Evolutionary conservation across 2,888 invertebrate species (phyloP), one percentile per base, ranked within the genome.

Genomic region (Oeneis ivallda): DNA sequence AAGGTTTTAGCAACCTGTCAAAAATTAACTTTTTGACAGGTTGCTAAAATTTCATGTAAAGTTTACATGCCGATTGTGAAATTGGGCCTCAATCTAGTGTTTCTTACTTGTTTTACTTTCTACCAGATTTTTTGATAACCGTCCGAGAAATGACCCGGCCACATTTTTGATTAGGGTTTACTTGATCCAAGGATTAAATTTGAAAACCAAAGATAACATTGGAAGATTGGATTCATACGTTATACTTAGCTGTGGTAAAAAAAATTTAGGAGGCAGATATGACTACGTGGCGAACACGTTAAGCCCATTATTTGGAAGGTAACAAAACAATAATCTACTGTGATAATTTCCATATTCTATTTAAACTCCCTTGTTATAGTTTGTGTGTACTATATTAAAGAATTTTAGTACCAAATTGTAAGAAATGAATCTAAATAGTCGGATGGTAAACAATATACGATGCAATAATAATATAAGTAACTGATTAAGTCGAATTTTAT

Each of bases 241-340:
- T 0, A 90, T 93, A 13, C 81, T 98, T 8, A 92, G 90, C 63
- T 92, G 97, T 53, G 96, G 96, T 0, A 92, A 93, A 57, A 94
- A 93, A 65, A 87, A 87, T 1, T 69, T 81, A 6, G 87, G 85
- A 49, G 96, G 97, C 81, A 93, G 94, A 60, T 94, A 95, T 15
- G 93, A 94, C 74, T 95, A 94, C 79, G 88, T 96, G 45, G 91
- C 94, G 1, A 95, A 96, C 80, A 95, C 96, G 73, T 84, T 95
- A 17, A 96, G 96, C 88, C 98, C 98, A 0, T 91, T 96, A 26
- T 98, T 98, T 85, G 98, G 98, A 62, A 95, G 93, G 93, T 94
- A 85, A 26, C 26, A 26, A 26, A 26, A 26, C 26, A 26, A 5
- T 26, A 26, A 26, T 26, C 26, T 26, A 4, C 5, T 26, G 26